Evolutionary conservation across 2,113 vertebrate species (phyloP).

Genomic region (Cryptotis parvus): DNA sequence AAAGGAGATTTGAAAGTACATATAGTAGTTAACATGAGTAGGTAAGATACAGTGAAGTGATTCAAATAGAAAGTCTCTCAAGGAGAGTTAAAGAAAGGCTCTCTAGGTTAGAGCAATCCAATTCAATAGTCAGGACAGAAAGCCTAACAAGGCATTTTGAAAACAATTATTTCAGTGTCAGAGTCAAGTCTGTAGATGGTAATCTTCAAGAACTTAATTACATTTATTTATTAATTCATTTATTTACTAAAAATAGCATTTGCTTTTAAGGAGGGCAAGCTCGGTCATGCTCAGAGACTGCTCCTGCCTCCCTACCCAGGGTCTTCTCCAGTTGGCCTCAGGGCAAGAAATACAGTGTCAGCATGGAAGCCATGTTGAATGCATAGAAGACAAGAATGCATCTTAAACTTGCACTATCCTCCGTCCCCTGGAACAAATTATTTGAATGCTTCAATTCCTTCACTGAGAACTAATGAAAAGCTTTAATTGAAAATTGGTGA

Average conservation of each 20-base stretch:
- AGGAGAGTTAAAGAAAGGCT: not conserved
- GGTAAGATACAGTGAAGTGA: not conserved
- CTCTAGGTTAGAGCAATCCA: not conserved
- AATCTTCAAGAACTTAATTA: not conserved
- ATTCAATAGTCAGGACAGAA: not conserved
- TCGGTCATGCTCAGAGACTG: no score
- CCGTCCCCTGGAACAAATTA: no score
- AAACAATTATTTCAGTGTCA: constrained; percentile 11
- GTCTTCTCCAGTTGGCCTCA: no score
- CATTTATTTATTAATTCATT: not conserved
- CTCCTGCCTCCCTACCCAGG: no score
- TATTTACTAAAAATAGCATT: no score
- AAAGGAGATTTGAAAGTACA: not conserved
- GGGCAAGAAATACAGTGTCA: no score
- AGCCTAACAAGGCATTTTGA: not conserved
- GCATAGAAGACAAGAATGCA: no score
- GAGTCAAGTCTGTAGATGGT: not conserved
- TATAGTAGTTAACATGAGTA: not conserved
- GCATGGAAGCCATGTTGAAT: no score
- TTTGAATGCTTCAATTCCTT: not conserved
- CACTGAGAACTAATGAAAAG: not conserved
- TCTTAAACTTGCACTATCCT: no score
- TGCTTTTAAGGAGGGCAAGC: no score
- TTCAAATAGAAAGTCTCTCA: not conserved
- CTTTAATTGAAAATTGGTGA: not conserved